Evolutionary conservation across 2,888 invertebrate genomes (phyloP).

Genomic region (Mayetiola destructor): DNA sequence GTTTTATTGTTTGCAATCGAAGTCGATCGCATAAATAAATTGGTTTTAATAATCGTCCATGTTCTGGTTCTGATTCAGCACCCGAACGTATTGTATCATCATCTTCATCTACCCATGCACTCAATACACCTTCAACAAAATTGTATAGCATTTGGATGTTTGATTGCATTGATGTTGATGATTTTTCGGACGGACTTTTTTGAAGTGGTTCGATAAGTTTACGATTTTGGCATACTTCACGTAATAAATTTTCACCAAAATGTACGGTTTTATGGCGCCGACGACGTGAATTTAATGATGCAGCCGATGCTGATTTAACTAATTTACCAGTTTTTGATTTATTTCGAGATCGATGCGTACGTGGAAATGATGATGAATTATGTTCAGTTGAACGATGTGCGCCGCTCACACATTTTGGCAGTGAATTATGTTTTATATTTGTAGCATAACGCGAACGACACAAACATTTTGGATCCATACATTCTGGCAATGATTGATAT

Average conservation of each 20-base stretch:
- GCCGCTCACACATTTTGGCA: slow-evolving; percentile 35
- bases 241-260: slow-evolving; percentile 59
- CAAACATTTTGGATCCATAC: slow-evolving; percentile 33
- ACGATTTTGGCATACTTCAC: slow-evolving; percentile 60
- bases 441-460: not conserved
- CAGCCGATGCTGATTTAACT: slow-evolving; percentile 42
- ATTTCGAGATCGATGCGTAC: slow-evolving; percentile 19
- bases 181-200: slow-evolving; percentile 27
- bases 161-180: slow-evolving; percentile 50
- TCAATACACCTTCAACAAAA: slow-evolving; percentile 64
- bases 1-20: slow-evolving; percentile 50
- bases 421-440: slow-evolving; percentile 30
- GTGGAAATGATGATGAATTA: slow-evolving; percentile 29
- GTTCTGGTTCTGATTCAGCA: slow-evolving; percentile 58
- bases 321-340: slow-evolving; percentile 26
- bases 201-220: slow-evolving; percentile 38
- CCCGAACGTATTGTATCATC: slow-evolving; percentile 57
- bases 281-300: slow-evolving; percentile 49
- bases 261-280: slow-evolving; percentile 64
- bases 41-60: slow-evolving; percentile 41
- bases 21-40: slow-evolving; percentile 42
- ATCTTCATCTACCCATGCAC: slow-evolving; percentile 62
- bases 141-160: slow-evolving; percentile 69
- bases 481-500: slow-evolving; percentile 30
- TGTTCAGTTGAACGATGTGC: slow-evolving; percentile 33